Conservation (phyloP, 1,140 invertebrate species). For the Ceratina calcarata region DNA sequence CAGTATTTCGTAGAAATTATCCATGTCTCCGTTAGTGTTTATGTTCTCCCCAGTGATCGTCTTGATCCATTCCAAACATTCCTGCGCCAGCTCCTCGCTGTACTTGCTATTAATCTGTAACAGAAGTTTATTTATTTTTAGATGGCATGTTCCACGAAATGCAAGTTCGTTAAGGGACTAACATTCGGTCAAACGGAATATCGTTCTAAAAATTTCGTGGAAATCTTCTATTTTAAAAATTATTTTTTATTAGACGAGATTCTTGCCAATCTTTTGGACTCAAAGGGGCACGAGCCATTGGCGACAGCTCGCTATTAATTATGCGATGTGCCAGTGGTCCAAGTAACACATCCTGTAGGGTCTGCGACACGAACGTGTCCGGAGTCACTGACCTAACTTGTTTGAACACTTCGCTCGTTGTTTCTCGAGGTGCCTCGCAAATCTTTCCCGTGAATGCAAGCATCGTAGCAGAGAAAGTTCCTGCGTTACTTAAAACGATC, state of each 20-base stretch:
- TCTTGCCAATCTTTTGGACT: conserved; percentile 8
- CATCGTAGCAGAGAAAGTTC: conserved; percentile 34
- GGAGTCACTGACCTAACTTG: conserved; percentile 71
- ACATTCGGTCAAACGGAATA: too few species aligned
- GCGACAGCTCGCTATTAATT: conserved; percentile 65
- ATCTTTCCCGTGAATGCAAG: conserved; percentile 17
- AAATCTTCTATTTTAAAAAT: background rate
- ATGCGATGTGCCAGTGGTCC: conserved; percentile 65
- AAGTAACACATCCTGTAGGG: conserved; percentile 75
- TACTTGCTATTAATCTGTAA: conserved; percentile 97
- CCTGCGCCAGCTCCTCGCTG: conserved; percentile 93
- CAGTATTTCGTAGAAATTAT: conserved; percentile 94
- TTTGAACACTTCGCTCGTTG: conserved; percentile 65
- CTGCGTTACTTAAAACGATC: background rate
- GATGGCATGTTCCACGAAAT: background rate
- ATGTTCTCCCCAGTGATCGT: conserved; percentile 89
- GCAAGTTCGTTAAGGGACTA: background rate
- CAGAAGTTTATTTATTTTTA: conserved; percentile 39
- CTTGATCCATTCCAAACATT: conserved; percentile 95
- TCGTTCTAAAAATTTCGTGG: background rate
- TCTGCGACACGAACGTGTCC: conserved; percentile 59
- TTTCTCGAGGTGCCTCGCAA: conserved; percentile 45
- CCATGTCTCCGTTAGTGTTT: conserved; percentile 91
- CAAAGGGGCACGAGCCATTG: conserved; percentile 22
- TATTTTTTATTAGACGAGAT: conserved; percentile 10